Conservation (phyloP, 2,888 invertebrate genomes). For the Agriopis aurantiaria region DNA sequence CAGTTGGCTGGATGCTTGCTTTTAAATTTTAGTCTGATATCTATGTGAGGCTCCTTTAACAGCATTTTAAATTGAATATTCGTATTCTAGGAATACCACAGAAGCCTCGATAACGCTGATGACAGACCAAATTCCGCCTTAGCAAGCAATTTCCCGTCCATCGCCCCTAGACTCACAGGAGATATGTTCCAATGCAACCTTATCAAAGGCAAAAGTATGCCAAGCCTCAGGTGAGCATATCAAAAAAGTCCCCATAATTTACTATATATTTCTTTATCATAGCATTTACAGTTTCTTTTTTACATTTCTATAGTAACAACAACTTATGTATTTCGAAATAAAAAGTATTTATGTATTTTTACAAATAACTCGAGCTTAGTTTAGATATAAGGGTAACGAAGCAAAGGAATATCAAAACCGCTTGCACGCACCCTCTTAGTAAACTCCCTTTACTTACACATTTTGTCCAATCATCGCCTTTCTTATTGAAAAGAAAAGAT, state of each 20-base stretch:
- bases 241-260: not conserved
- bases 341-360: slow-evolving; percentile 18
- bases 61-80: slow-evolving; percentile 8
- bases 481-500: not conserved
- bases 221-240: slow-evolving; percentile 93
- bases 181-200: slow-evolving; percentile 88
- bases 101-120: slow-evolving; percentile 93
- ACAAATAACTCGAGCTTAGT: slow-evolving; percentile 25
- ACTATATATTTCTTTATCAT: slow-evolving; percentile 24
- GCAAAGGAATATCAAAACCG: slow-evolving; percentile 20
- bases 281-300: slow-evolving; percentile 31
- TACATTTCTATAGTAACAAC: slow-evolving; percentile 13
- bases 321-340: slow-evolving; percentile 13
- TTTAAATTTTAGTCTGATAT: slow-evolving; percentile 11
- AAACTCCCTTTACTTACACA: slow-evolving; percentile 16
- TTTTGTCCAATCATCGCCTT: slow-evolving; percentile 19
- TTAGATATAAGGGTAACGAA: slow-evolving; percentile 27
- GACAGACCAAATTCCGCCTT: slow-evolving; percentile 91
- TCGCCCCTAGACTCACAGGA: slow-evolving; percentile 82
- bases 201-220: slow-evolving; percentile 98
- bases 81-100: slow-evolving; percentile 90
- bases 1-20: too few relatives aligned
- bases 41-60: slow-evolving; percentile 11
- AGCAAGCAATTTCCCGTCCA: slow-evolving; percentile 87
- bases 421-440: slow-evolving; percentile 35